Base-by-base conservation (phyloP, 2,113 vertebrate species). In the Rhea pennata region DNA sequence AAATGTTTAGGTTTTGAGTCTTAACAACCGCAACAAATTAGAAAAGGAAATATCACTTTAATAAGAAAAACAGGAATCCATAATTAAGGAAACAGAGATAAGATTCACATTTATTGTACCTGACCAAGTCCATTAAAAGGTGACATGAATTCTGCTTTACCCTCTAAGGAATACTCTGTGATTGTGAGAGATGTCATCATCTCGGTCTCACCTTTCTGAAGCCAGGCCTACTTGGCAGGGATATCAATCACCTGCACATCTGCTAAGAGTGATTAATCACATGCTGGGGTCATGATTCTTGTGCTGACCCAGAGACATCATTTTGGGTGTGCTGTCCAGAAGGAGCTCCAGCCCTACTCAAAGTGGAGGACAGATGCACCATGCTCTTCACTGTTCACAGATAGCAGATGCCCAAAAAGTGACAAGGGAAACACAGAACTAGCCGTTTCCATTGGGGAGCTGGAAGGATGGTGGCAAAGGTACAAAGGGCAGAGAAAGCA, bases 331-430 rank as follows among this genome's bases (percentile, higher is more conserved):
- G 44, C 36, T 66, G 51, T 51, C 24, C 73, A 5, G 2, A 27
- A 46, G 61, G 50, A 53, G 46, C 61, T 89, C 36, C 87, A 67
- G 19, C 6, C 40, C 39, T 36, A 1, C 44, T 54, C 15, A 33
- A 39, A 77, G 2, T 0, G 11, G 64, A 36, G 54, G 56, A 10
- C n/a, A 1, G 6, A 7, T 1, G 6, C 15, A 51, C 20, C 40
- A 31, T 1, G 0, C 64, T 36, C 21, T 76, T 0, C 54, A n/a
- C 21, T 76, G 29, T 19, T 70, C 14, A 10, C 44, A 48, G n/a
- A 22, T 50, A 50, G 67, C 31, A 20, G 40, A n/a, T 22, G 36
- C 36, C 12, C 21, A 9, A 42, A 22, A 48, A 6, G 27, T 4
- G 21, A 31, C 42, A 2, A 2, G 56, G 66, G 40, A 46, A 53